Evolutionary conservation across 2,113 vertebrate species (phyloP), one percentile per base, ranked within the genome.

Genomic region (Connochaetes taurinus): DNA sequence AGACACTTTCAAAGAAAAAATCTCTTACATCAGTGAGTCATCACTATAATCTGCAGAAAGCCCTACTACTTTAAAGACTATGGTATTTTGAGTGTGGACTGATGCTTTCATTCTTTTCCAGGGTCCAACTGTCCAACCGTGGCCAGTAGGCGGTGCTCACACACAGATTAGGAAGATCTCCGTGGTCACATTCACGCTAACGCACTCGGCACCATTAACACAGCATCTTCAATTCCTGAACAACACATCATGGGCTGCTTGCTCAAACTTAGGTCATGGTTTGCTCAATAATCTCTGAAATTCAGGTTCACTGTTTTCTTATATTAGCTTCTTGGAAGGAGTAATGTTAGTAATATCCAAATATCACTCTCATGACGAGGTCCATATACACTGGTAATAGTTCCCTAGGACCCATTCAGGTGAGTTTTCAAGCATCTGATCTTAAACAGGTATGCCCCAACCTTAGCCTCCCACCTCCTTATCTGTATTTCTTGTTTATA

Each of bases 91-190:
- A 78, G 19, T 40, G 4, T 36, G 45, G n/a, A 67, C 11, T 27
- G 14, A 33, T 33, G 36, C 16, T 55, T 52, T 31, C 74, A 16
- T 19, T 2, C 64, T 78, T 96, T 94, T 94, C 45, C 50, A 88
- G 55, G 11, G 21, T 43, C 58, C 29, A 14, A 19, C 83, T 90
- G 33, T 29, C 52, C 14, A 62, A n/a, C 29, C 1, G 2, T 29
- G n/a, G 57, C 98, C 90, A 98, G 96, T 53, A 97, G 90, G 83
- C 62, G 33, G 33, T 88, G 90, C 89, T 98, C 58, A 40, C 23
- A 71, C 57, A 96, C 94, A 96, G 64, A 81, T 23, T 40, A 94
- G 85, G 82, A 95, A 92, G 53, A 78, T 60, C 33, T 60, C 36
- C 31, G 19, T 93, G 96, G 97, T 82, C 91, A 90, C 23, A 21